Conservation (phyloP, 2,113 vertebrate species). For the Dipodomys spectabilis region DNA sequence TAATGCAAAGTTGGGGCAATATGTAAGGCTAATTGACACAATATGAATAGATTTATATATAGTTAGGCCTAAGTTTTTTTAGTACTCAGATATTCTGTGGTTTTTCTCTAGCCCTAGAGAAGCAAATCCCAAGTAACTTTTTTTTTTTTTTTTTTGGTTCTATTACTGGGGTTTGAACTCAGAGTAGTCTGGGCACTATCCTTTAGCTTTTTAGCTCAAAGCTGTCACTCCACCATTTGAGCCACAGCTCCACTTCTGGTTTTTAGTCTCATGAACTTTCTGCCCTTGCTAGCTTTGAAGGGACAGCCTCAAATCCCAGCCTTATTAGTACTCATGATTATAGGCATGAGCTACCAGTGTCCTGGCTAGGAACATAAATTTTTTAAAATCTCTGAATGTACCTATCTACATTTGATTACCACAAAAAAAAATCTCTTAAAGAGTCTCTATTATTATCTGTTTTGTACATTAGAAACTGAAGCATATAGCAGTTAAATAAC, state of each 20-base stretch:
- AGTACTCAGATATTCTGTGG: neutral
- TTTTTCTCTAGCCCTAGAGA: neutral
- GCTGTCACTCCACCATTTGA: too few species aligned
- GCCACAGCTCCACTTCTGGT: too few species aligned
- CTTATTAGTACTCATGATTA: too few species aligned
- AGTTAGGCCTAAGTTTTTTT: neutral
- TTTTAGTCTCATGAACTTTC: too few species aligned
- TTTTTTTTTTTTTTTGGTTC: too few species aligned
- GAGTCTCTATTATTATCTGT: constrained; percentile 14
- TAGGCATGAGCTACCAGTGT: too few species aligned
- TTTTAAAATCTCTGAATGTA: neutral
- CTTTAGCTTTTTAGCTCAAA: too few species aligned
- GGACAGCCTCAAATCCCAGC: too few species aligned
- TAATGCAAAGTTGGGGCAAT: neutral
- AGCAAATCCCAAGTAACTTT: neutral
- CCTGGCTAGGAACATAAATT: neutral
- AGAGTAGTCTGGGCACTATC: too few species aligned
- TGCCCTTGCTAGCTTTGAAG: too few species aligned
- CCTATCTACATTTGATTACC: neutral
- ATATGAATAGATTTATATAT: neutral
- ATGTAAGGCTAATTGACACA: neutral
- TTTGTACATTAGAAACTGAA: constrained; percentile 23
- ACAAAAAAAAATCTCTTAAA: neutral
- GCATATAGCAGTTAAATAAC: neutral
- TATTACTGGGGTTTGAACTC: too few species aligned